Conservation (phyloP, 2,113 vertebrate species). For the Sphyrna mokarran region DNA sequence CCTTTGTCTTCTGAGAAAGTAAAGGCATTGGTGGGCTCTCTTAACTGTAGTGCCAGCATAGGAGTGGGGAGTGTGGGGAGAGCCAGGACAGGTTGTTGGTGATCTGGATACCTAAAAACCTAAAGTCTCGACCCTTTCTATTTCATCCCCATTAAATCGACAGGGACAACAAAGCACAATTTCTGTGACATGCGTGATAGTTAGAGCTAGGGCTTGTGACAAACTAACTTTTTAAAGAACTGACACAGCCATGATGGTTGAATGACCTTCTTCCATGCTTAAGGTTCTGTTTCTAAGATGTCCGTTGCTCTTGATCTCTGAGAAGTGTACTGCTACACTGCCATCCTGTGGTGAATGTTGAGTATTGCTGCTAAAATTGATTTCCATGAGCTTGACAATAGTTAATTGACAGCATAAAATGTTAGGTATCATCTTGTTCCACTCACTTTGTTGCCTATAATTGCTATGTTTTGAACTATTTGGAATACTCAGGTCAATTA, state of each 20-base stretch:
- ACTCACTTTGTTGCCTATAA: neutral
- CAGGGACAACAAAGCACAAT: neutral
- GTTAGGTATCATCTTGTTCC: neutral
- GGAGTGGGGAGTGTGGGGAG: no score
- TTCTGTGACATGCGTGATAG: neutral
- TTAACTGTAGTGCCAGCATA: no score
- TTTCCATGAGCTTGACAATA: neutral
- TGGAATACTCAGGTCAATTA: neutral
- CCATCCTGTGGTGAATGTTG: neutral
- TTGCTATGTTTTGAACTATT: neutral
- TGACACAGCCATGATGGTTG: neutral
- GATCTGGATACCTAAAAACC: no score
- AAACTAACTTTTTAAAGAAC: neutral
- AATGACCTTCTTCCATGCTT: neutral
- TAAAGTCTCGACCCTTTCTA: no score
- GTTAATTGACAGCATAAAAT: neutral
- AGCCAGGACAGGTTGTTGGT: no score
- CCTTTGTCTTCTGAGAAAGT: no score
- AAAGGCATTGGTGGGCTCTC: no score
- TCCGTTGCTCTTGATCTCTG: neutral
- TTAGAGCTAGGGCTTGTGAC: neutral
- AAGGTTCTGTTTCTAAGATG: neutral
- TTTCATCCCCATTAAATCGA: no score
- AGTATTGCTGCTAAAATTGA: neutral
- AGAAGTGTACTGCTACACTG: neutral